A percentile compares a stretch with the other conserved stretches of the same genome.
Evolutionary conservation across 2,888 invertebrate genomes (phyloP).

Genomic region (Latheticus oryzae): DNA sequence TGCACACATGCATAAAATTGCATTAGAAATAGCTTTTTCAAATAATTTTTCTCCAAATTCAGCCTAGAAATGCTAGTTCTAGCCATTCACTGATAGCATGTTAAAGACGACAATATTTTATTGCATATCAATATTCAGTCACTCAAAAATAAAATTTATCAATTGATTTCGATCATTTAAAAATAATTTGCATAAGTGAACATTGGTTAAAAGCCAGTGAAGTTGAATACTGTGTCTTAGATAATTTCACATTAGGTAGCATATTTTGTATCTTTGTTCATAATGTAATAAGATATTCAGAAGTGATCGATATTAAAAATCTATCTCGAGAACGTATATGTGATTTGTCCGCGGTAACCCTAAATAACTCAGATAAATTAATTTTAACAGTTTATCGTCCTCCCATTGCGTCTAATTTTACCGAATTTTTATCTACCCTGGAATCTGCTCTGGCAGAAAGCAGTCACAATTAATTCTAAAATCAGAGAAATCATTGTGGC

Average conservation of each 20-base stretch:
- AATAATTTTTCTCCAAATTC: no score
- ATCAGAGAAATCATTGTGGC: neutral
- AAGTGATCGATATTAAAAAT: neutral
- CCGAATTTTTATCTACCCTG: neutral
- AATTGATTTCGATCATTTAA: neutral
- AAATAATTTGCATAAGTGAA: neutral
- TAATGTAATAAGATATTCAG: neutral
- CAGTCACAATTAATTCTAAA: neutral
- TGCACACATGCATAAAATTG: no score
- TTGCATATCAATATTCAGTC: neutral
- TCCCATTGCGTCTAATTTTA: neutral
- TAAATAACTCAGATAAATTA: neutral
- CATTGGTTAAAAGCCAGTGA: neutral
- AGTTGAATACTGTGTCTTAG: neutral
- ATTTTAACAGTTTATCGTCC: neutral
- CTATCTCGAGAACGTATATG: neutral
- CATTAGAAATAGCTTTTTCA: no score
- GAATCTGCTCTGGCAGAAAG: neutral
- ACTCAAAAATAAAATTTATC: neutral
- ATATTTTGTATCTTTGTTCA: neutral
- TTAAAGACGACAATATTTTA: no score
- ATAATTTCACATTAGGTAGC: no score
- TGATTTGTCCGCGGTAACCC: neutral
- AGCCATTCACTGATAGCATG: no score
- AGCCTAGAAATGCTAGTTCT: no score